A percentile compares a stretch with the other conserved stretches of the same genome.
These are phyloP conservation scores for Cyanistes caeruleus DNA, from an alignment of 2,113 vertebrate species.

Conservation along the genomic window DNA sequence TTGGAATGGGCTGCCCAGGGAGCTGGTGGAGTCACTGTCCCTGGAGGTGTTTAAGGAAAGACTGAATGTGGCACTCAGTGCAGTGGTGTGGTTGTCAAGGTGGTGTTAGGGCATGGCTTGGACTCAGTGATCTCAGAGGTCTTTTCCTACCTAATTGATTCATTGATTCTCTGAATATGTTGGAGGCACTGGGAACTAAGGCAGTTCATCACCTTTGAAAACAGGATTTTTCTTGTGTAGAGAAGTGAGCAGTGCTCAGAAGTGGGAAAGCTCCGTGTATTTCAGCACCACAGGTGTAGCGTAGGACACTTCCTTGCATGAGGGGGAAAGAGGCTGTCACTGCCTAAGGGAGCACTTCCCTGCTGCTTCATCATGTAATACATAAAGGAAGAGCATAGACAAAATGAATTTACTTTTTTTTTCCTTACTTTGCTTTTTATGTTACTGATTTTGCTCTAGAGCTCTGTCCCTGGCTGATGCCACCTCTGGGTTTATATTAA, in stretches of 20 bases:
- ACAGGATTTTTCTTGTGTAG: rapidly evolving
- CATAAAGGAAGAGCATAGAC: not conserved
- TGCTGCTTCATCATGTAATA: not conserved
- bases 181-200: rapidly evolving
- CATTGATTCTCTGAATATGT: not conserved
- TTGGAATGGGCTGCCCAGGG: not conserved
- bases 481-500: not conserved
- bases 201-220: not conserved
- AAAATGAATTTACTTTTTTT: not conserved
- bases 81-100: not conserved
- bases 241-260: not conserved
- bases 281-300: rapidly evolving
- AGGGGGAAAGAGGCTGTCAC: not conserved
- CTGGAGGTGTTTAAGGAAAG: not conserved
- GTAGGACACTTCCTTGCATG: too few species aligned
- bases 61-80: not conserved
- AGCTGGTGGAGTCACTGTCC: not conserved
- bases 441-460: not conserved
- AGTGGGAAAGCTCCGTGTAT: too few species aligned
- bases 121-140: not conserved
- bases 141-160: not conserved
- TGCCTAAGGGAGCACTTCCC: not conserved
- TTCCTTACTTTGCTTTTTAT: not conserved
- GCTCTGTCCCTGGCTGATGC: not conserved
- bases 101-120: not conserved